Conservation (phyloP, 2,797 vertebrate genomes). For the Pipistrellus pygmaeus region DNA sequence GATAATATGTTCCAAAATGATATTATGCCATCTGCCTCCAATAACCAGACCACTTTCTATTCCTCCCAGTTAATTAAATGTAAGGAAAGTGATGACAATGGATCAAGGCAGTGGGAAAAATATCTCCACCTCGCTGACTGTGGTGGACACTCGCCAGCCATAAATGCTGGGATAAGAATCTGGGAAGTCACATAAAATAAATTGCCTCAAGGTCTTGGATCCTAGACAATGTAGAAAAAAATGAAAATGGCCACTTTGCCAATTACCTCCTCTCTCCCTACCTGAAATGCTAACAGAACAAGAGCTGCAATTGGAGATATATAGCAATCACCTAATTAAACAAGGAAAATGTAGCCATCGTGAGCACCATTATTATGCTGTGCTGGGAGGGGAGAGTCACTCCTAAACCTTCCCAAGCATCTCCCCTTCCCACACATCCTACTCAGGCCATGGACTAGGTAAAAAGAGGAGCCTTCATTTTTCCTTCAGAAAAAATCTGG, state of each 20-base stretch:
- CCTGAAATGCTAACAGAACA: neutral
- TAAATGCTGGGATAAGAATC: neutral
- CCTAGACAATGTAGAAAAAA: conserved; percentile 11
- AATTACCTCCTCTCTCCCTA: neutral
- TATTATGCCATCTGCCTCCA: neutral
- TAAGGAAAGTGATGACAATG: neutral
- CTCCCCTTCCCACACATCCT: neutral
- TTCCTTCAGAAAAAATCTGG: conserved; percentile 2
- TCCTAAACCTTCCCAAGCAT: neutral
- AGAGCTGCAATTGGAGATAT: neutral
- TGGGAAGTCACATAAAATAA: neutral
- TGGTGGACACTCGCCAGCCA: neutral
- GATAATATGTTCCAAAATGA: conserved; percentile 24
- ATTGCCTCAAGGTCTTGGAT: conserved; percentile 51
- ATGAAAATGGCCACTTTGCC: neutral
- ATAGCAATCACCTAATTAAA: neutral
- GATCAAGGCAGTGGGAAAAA: neutral
- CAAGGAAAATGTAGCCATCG: neutral
- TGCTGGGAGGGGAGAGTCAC: neutral
- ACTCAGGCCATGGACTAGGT: too few relatives aligned
- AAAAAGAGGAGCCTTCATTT: neutral
- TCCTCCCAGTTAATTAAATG: conserved; percentile 10
- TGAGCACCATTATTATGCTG: neutral
- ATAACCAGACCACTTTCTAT: neutral
- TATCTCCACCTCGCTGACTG: neutral